Percentiles rank a stretch among this genome's conserved stretches.
phyloP scores from a whole-genome alignment of 1,140 invertebrate species.

The Diachasmimorpha longicaudata region DNA sequence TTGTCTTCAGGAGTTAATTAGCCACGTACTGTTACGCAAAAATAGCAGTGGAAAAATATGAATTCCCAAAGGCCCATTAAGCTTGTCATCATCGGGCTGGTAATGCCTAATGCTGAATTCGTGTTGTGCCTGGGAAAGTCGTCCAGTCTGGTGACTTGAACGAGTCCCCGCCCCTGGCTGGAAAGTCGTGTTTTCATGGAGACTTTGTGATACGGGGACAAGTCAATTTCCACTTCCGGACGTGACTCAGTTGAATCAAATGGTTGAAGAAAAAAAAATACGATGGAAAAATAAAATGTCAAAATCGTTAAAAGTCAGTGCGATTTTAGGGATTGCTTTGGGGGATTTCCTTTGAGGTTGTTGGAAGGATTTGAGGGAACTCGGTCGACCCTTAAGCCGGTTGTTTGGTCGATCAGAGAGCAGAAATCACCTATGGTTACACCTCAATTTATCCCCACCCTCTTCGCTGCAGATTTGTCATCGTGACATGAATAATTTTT shows the following conservation, averaged over 20 bases:
- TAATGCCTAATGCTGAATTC: neutral
- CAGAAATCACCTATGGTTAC: slow-evolving; percentile 27
- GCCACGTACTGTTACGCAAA: neutral
- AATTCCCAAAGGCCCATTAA: neutral
- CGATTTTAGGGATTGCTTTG: neutral
- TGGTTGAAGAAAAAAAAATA: neutral
- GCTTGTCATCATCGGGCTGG: too few species aligned
- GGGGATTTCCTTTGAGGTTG: neutral
- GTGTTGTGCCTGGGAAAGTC: slow-evolving; percentile 21
- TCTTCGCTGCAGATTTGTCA: slow-evolving; percentile 22
- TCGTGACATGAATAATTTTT: neutral
- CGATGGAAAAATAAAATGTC: too few species aligned
- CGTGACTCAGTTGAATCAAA: neutral
- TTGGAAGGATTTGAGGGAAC: neutral
- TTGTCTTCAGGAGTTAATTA: neutral
- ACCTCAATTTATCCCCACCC: slow-evolving; percentile 33
- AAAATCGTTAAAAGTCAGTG: neutral
- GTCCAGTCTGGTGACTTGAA: slow-evolving; percentile 7
- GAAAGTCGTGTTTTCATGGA: slow-evolving; percentile 25
- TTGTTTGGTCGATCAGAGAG: slow-evolving; percentile 51
- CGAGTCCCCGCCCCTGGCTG: slow-evolving; percentile 9
- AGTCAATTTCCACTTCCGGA: slow-evolving; percentile 19
- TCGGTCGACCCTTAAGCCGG: slow-evolving; percentile 26
- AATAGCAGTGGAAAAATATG: neutral
- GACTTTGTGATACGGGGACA: neutral